Evolutionary conservation across 2,797 vertebrate genomes (phyloP), one percentile per base, ranked within the genome.

Genomic region (Ptychobarbus kaznakovi): DNA sequence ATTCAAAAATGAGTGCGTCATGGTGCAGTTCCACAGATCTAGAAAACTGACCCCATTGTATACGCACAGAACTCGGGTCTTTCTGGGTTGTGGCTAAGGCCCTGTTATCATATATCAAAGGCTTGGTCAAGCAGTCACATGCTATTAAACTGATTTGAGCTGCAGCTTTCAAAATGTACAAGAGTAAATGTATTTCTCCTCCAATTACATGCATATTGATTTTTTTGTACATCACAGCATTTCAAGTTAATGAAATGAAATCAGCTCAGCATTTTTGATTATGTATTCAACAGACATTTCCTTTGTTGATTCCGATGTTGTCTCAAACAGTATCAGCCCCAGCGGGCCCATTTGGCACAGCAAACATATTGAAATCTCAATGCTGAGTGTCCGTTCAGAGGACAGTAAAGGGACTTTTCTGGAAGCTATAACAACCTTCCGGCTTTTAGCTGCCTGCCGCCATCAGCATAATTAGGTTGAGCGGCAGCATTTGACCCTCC

Each of bases 381-480:
- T 90, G 90, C 92, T 89, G 91, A 93, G 91, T 92, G 92, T 91
- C 90, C 92, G 89, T 92, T 93, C 92, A 91, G 92, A 86, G 92
- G 93, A 93, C 90, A 72, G 88, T 90, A 90, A 92, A 91, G 91
- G 89, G 92, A 93, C 93, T 92, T 95, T 95, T 95, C 94, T 94
- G 93, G 92, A 93, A 93, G 93, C 94, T 95, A 7, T 38, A 95
- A 95, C 93, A 93, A 93, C 93, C 94, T 91, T 88, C 88, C 87
- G 40, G 93, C 93, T 94, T 94, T 95, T 94, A 95, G 92, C 93
- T 94, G 91, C 91, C 91, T 86, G 86, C 90, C 83, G 84, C 93
- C 94, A 94, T 95, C 94, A 95, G 93, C 94, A 94, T 95, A 95
- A 95, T 95, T 94, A 94, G 92, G 93, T 95, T 94, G 92, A 94